Base-by-base conservation (phyloP, 2,888 invertebrate genomes). In the Perdita meconis region DNA sequence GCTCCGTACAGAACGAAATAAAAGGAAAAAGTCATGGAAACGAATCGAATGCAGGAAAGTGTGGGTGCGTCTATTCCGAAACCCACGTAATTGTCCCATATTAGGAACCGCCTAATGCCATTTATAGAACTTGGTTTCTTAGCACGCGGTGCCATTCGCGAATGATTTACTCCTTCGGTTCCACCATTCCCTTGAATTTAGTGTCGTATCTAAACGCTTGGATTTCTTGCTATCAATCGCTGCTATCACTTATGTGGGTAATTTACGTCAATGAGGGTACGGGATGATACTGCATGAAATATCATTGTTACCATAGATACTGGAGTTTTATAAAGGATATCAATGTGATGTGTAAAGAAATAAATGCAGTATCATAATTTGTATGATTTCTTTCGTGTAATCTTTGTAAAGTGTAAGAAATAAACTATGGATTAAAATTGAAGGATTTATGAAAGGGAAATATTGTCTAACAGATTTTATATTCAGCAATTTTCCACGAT, bases 1-100 rank as follows among this genome's bases (percentile, higher is more conserved):
- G 50, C 40, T 16, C 13, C 19, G 34, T 40, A 42, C 16, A 26
- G 4, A 5, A 19, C 55, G 47, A n/a, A 65, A 55, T 16, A 10
- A 40, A 61, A 36, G 22, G 44, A 57, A 74, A 66, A 73, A 71
- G 6, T 63, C 10, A 5, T 12, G 2, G 16, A 30, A 60, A 60
- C 36, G 36, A 55, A 40, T 55, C 13, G 55, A 36, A 51, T 36
- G 34, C 60, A 61, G 42, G 30, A 70, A 44, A 60, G 65, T 67
- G 73, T 81, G 68, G 80, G 81, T 67, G 72, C 66, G 66, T 68
- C 36, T 59, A 69, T 69, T 82, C 83, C 80, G 78, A 86, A 88
- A 82, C 67, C 72, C 78, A 68, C 79, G 71, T 84, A 83, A 89
- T 89, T 88, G 88, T 89, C 80, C 88, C 88, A 80, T 88, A 89